Evolutionary conservation across 2,113 vertebrate genomes (phyloP).

Genomic region (Calonectris borealis): DNA sequence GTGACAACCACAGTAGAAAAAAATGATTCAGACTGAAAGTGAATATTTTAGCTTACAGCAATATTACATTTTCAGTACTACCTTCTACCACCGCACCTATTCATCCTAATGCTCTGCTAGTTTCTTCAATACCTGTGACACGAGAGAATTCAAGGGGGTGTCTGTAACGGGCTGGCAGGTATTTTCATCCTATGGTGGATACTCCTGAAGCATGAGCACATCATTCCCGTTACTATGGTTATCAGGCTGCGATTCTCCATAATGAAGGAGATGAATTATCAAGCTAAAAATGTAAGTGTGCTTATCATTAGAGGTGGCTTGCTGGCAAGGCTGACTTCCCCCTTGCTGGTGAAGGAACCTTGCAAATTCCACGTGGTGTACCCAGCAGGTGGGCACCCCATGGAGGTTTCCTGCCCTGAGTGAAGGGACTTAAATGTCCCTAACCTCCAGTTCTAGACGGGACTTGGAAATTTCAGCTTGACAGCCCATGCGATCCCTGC

Average conservation of each 20-base stretch:
- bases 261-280: background rate
- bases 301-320: background rate
- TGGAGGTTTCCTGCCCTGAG: background rate
- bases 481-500: background rate
- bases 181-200: background rate
- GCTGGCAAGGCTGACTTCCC: background rate
- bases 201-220: background rate
- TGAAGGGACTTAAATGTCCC: background rate
- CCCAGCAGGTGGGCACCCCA: background rate
- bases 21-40: background rate
- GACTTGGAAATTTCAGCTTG: background rate
- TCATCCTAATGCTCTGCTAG: background rate
- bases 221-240: background rate
- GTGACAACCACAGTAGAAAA: background rate
- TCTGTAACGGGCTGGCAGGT: background rate
- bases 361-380: background rate
- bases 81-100: background rate
- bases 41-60: background rate
- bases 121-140: background rate
- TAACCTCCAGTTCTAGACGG: background rate
- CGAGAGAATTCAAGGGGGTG: background rate
- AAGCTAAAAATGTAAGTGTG: background rate
- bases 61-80: background rate
- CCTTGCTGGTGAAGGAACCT: background rate
- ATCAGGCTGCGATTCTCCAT: background rate